Conservation (phyloP, 2,888 invertebrate genomes). For the Andrena fulva region DNA sequence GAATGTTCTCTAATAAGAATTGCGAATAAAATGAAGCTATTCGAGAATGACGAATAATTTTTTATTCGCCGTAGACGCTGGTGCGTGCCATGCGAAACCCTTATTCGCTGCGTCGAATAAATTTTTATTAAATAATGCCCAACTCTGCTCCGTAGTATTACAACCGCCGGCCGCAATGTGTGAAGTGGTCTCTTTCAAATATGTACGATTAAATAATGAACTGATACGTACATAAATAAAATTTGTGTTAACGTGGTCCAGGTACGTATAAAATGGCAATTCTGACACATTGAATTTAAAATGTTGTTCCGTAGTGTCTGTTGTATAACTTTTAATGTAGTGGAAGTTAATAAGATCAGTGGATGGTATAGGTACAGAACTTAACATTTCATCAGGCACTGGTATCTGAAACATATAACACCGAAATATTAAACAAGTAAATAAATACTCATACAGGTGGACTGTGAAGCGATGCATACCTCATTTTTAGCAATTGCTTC, state of each 20-base stretch:
- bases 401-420: constrained; percentile 85
- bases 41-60: too few species aligned
- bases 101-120: too few species aligned
- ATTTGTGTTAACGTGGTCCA: constrained; percentile 93
- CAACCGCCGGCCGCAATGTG: too few species aligned
- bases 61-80: too few species aligned
- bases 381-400: constrained; percentile 90
- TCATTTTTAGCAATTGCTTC: constrained; percentile 92
- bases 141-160: too few species aligned
- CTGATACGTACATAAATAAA: constrained; percentile 91
- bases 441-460: neutral
- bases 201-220: neutral
- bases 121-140: neutral
- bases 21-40: too few species aligned
- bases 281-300: constrained; percentile 87
- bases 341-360: constrained; percentile 91
- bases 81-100: too few species aligned
- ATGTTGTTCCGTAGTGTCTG: constrained; percentile 84
- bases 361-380: constrained; percentile 91
- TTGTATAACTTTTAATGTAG: constrained; percentile 86
- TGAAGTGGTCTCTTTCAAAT: neutral
- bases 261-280: constrained; percentile 91
- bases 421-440: constrained; percentile 22
- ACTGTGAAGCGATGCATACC: constrained; percentile 83
- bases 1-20: too few species aligned